These are phyloP conservation scores for Oreonectes daqikongensis DNA, from an alignment of 2,797 vertebrate species.

Conservation along the genomic window DNA sequence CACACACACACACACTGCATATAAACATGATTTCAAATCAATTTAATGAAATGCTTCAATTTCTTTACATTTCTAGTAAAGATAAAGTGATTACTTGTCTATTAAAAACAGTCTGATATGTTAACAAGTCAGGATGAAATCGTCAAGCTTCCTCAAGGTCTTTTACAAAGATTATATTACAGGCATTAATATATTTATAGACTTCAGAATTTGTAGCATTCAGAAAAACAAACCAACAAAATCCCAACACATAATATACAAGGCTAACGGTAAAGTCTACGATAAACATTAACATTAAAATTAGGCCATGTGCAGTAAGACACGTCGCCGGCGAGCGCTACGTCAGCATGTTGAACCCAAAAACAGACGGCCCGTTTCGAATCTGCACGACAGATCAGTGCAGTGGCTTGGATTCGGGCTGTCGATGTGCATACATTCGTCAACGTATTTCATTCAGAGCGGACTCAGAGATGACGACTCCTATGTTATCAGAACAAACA, in stretches of 20 bases:
- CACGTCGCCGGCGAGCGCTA: conserved; percentile 69
- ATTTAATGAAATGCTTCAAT: conserved; percentile 83
- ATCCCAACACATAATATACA: conserved; percentile 75
- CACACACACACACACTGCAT: not conserved
- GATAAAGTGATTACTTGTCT: conserved; percentile 76
- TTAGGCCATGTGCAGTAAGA: conserved; percentile 64
- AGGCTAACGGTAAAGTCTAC: conserved; percentile 64
- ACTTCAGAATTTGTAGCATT: conserved; percentile 64
- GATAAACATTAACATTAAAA: conserved; percentile 71
- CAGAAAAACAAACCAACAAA: conserved; percentile 48
- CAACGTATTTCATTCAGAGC: conserved; percentile 53
- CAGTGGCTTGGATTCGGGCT: conserved; percentile 24
- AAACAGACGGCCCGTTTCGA: conserved; percentile 43
- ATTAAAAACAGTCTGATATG: conserved; percentile 79
- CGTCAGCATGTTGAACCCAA: conserved; percentile 65
- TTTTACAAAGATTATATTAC: conserved; percentile 80
- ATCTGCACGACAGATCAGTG: too few relatives aligned
- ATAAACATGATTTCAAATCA: conserved; percentile 69
- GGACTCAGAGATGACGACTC: too few relatives aligned
- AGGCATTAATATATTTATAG: conserved; percentile 76
- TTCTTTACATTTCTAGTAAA: conserved; percentile 79
- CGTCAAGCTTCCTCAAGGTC: conserved; percentile 69
- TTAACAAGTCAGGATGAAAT: conserved; percentile 74
- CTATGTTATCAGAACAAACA: not conserved
- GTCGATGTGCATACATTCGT: conserved; percentile 74